These are phyloP conservation scores for Porites cylindrica DNA, from an alignment of 92 coral and sea anemone genomes.

Conservation along the genomic window DNA sequence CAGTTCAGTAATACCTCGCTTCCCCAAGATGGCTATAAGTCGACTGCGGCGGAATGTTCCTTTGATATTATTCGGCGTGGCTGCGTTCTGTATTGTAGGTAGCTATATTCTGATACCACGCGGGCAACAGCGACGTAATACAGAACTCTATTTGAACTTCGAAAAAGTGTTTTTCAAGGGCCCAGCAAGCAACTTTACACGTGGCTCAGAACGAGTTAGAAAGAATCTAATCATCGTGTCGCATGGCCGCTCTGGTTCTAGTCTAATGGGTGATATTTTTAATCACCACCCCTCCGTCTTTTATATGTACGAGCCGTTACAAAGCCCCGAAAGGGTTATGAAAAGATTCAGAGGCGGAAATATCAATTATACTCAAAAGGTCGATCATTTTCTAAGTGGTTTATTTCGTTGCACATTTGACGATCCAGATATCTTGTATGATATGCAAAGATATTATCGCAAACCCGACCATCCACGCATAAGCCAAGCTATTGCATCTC, in stretches of 20 bases:
- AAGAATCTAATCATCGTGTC: constrained; percentile 25
- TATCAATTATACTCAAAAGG: not conserved
- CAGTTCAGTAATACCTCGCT: no score
- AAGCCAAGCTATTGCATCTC: constrained; percentile 24
- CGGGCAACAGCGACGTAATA: no score
- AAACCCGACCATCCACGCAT: not conserved
- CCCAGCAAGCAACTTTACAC: not conserved
- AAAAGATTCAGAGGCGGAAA: not conserved
- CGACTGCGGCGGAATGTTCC: not conserved
- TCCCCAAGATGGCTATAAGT: not conserved
- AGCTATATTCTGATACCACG: no score
- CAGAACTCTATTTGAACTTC: not conserved
- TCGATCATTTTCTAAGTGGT: constrained; percentile 13
- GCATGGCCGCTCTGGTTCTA: constrained; percentile 47
- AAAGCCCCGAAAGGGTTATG: constrained; percentile 10
- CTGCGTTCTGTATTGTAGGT: not conserved
- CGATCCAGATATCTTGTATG: not conserved
- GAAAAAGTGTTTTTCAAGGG: not conserved
- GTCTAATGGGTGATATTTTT: constrained; percentile 20
- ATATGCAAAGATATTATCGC: constrained; percentile 3
- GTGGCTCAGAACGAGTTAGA: not conserved
- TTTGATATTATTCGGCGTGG: not conserved
- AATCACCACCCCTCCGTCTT: constrained; percentile 44
- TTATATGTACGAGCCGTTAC: constrained; percentile 43
- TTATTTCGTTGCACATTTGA: constrained; percentile 26